These are phyloP conservation scores for Leucania comma DNA, from an alignment of 2,888 invertebrate species.

Conservation along the genomic window DNA sequence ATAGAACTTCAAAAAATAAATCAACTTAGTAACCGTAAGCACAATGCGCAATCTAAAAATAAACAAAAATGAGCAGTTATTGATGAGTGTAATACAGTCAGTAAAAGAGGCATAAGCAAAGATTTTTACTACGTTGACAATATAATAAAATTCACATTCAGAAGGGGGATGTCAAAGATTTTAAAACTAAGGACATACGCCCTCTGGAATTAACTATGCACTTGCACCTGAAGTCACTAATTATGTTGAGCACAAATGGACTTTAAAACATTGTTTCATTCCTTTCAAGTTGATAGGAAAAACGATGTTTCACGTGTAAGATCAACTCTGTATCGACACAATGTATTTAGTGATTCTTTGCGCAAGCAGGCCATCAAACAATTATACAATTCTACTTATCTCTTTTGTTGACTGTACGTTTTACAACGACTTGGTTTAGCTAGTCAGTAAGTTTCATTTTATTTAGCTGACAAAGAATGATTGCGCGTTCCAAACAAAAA, in stretches of 20 bases:
- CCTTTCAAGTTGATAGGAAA: neutral
- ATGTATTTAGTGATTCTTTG: neutral
- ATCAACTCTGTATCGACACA: neutral
- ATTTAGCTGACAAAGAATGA: neutral
- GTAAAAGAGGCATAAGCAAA: neutral
- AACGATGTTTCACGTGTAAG: neutral
- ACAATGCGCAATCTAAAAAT: constrained; percentile 7
- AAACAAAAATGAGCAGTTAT: neutral
- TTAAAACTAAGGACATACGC: neutral
- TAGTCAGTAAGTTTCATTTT: neutral
- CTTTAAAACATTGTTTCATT: neutral
- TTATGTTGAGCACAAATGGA: neutral
- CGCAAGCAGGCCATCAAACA: neutral
- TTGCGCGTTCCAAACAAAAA: neutral
- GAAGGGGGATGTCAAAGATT: neutral
- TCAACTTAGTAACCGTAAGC: constrained; percentile 11
- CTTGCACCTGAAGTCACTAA: neutral
- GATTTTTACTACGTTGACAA: neutral
- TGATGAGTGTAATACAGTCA: constrained; percentile 4
- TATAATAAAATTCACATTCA: neutral
- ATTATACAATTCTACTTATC: neutral
- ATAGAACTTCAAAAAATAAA: constrained; percentile 49
- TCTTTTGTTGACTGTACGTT: constrained; percentile 10
- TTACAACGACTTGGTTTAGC: neutral
- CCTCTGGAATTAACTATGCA: neutral